Percentiles rank a stretch among this genome's conserved stretches.
Conservation (phyloP, 2,888 invertebrate species). For the Parnassius glacialis region DNA sequence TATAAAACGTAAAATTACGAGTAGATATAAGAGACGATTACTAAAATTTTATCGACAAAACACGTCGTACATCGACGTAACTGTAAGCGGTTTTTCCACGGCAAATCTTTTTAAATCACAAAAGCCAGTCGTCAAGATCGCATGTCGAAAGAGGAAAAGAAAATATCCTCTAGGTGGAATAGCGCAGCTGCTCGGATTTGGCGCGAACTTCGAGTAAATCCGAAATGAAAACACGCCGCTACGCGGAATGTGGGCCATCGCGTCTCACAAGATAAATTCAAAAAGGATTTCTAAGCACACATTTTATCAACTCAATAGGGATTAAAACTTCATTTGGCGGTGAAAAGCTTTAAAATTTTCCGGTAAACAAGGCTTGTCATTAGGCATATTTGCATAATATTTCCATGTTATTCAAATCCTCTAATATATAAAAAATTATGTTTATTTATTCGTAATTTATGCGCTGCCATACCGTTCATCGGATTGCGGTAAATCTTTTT, state of each 20-base stretch:
- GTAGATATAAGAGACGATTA: background rate
- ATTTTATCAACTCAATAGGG: slow-evolving; percentile 72
- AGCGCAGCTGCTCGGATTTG: slow-evolving; percentile 73
- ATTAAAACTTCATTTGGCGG: slow-evolving; percentile 70
- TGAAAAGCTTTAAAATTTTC: slow-evolving; percentile 60
- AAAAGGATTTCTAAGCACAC: slow-evolving; percentile 64
- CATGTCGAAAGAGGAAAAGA: slow-evolving; percentile 71
- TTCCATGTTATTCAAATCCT: slow-evolving; percentile 28
- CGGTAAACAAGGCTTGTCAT: slow-evolving; percentile 62
- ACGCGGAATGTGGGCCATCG: slow-evolving; percentile 64
- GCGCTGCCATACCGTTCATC: too few relatives aligned
- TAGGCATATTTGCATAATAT: slow-evolving; percentile 55
- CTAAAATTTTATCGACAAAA: slow-evolving; percentile 45
- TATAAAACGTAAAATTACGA: background rate
- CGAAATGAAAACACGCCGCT: slow-evolving; percentile 74
- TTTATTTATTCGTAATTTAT: slow-evolving; percentile 2
- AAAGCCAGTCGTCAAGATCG: slow-evolving; percentile 76
- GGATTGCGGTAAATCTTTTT: too few relatives aligned
- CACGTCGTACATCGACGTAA: slow-evolving; percentile 44
- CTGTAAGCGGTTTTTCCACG: slow-evolving; percentile 68
- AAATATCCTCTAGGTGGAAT: slow-evolving; percentile 67
- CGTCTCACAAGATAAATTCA: slow-evolving; percentile 65
- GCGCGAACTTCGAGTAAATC: slow-evolving; percentile 73
- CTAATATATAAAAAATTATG: slow-evolving; percentile 13
- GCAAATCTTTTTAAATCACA: slow-evolving; percentile 79